Conservation (phyloP, 2,113 vertebrate genomes). For the Marcusenius ussheri region DNA sequence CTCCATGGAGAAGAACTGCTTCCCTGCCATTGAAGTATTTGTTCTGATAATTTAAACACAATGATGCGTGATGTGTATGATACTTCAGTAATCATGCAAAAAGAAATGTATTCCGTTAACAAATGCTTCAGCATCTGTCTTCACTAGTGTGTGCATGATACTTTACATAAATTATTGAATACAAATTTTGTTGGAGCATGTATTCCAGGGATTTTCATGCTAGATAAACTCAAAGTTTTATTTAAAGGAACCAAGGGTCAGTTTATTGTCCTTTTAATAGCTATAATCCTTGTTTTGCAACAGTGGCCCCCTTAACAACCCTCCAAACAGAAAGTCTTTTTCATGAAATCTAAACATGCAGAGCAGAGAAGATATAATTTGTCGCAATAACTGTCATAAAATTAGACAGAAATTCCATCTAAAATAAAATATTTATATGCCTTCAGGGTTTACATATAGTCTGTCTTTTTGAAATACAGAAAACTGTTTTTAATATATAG, state of each 20-base stretch:
- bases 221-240: constrained; percentile 12
- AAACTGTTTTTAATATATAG: neutral
- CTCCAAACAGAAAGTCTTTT: neutral
- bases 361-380: neutral
- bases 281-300: neutral
- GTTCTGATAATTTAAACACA: constrained; percentile 43
- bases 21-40: constrained; percentile 17
- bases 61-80: constrained; percentile 41
- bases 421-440: neutral
- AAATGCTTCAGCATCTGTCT: constrained; percentile 43
- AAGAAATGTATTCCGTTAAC: constrained; percentile 43
- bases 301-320: neutral
- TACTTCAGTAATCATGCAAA: constrained; percentile 48
- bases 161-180: constrained; percentile 31
- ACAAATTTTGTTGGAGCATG: constrained; percentile 20
- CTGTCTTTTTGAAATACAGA: neutral
- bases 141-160: constrained; percentile 26
- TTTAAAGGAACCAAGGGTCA: constrained; percentile 14
- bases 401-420: neutral
- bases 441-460: neutral
- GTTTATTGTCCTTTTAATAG: constrained; percentile 2
- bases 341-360: neutral
- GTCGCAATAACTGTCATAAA: neutral
- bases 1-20: constrained; percentile 1
- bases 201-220: neutral